phyloP scores from a whole-genome alignment of 2,113 vertebrate species.

The Planiliza haematocheilus region DNA sequence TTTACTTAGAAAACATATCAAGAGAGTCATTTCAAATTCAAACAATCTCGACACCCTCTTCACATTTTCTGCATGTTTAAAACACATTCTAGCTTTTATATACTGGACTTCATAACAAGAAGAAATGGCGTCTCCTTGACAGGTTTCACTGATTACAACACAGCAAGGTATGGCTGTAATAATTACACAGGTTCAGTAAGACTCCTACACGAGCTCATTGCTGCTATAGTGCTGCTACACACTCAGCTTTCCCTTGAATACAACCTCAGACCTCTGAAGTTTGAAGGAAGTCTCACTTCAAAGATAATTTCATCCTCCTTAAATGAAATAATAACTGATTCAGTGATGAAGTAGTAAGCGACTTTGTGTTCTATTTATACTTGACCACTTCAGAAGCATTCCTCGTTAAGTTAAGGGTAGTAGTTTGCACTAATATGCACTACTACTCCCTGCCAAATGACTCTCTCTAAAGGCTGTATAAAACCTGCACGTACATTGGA shows the following conservation, averaged over 20 bases:
- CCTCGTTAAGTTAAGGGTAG: neutral
- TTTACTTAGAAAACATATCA: conserved; percentile 45
- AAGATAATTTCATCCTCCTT: conserved; percentile 34
- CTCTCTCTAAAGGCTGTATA: neutral
- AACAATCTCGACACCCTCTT: conserved; percentile 28
- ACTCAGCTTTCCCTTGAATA: conserved; percentile 16
- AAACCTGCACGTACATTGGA: conserved; percentile 29
- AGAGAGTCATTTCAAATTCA: conserved; percentile 38
- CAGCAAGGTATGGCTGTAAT: conserved; percentile 15
- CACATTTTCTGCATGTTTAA: conserved; percentile 40
- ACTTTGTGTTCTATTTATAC: neutral
- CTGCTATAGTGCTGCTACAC: conserved; percentile 1
- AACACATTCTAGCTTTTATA: conserved; percentile 16
- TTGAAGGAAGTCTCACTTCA: conserved; percentile 33
- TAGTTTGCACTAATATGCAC: neutral
- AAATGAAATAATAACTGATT: conserved; percentile 30
- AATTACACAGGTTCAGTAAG: conserved; percentile 26
- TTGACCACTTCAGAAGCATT: conserved; percentile 12
- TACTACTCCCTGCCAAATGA: conserved; percentile 1
- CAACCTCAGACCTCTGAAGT: conserved; percentile 7
- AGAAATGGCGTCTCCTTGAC: conserved; percentile 25
- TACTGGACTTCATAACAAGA: conserved; percentile 25
- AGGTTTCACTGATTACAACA: conserved; percentile 52
- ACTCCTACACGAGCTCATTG: conserved; percentile 33
- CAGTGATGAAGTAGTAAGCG: conserved; percentile 13